These are phyloP conservation scores for Delphinapterus leucas DNA, from an alignment of 2,113 vertebrate genomes.

Conservation along the genomic window DNA sequence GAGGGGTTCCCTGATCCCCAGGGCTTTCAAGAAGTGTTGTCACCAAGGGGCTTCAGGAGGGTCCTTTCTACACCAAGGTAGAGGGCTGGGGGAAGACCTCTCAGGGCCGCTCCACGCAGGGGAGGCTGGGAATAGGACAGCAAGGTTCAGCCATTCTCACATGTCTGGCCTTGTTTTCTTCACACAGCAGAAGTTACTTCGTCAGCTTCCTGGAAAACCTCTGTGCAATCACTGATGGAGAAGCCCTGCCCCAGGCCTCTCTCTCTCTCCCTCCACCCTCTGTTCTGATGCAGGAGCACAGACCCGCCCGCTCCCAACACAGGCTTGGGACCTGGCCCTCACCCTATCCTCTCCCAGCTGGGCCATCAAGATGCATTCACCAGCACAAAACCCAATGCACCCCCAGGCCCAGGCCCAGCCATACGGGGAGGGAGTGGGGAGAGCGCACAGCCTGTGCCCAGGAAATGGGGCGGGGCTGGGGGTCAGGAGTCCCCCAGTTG, in stretches of 20 bases:
- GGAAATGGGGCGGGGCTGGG: neutral
- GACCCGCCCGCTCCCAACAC: neutral
- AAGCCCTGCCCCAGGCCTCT: neutral
- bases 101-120: accelerated
- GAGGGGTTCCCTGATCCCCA: neutral
- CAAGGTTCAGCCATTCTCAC: neutral
- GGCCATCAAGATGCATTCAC: neutral
- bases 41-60: neutral
- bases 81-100: neutral
- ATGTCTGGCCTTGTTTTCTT: neutral
- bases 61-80: neutral
- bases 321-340: neutral
- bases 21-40: neutral
- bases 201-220: constrained; percentile 48
- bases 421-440: neutral
- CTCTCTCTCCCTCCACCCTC: neutral
- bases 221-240: neutral
- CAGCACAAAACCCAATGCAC: neutral
- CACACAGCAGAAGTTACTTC: constrained; percentile 29
- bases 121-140: neutral
- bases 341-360: neutral
- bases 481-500: neutral
- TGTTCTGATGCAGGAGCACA: neutral
- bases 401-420: neutral
- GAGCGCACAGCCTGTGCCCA: neutral